Evolutionary conservation across 2,113 vertebrate genomes (phyloP), one percentile per base, ranked within the genome.

Genomic region (Chloroceryle aenea): DNA sequence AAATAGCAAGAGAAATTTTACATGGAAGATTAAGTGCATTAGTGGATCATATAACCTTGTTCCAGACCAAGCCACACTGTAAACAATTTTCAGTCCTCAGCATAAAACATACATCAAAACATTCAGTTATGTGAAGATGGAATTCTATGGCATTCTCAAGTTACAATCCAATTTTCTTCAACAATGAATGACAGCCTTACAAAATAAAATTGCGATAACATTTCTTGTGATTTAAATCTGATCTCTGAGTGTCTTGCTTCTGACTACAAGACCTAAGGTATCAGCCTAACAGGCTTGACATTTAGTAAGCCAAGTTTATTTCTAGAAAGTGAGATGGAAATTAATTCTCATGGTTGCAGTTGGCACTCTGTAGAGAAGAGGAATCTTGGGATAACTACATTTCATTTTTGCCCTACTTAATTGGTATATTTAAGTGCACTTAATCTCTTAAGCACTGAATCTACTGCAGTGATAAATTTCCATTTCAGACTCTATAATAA

Each of bases 301-400:
- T 94, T 97, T 86, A 84, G 87, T 62, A 95, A 85, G 66, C 83
- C 87, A 93, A 84, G 52, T 81, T 97, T 96, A 96, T 94, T 96
- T 87, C 93, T 96, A 94, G 82, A 89, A 96, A 94, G 67, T 56
- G 38, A 97, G 61, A 8, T 94, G 62, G 85, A 93, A 89, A 89
- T 93, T 27, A 95, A 67, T 91, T 89, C 78, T 48, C 59, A 48
- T 58, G 71, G 87, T 32, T 77, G 91, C 61, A 96, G 91, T 7
- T 85, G 87, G 94, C 67, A 87, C 52, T 55, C 58, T 36, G 45
- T n/a, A 32, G 9, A 81, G 53, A 64, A 82, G 2, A 88, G 36
- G 68, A 97, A 81, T 81, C 83, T 82, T 95, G 55, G 1, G 14
- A 95, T 29, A 67, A 90, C 56, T 82, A 90, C 43, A 82, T 45